A percentile compares a stretch with the other conserved stretches of the same genome.
Conservation (phyloP, 2,797 vertebrate genomes). For the Numenius phaeopus region DNA sequence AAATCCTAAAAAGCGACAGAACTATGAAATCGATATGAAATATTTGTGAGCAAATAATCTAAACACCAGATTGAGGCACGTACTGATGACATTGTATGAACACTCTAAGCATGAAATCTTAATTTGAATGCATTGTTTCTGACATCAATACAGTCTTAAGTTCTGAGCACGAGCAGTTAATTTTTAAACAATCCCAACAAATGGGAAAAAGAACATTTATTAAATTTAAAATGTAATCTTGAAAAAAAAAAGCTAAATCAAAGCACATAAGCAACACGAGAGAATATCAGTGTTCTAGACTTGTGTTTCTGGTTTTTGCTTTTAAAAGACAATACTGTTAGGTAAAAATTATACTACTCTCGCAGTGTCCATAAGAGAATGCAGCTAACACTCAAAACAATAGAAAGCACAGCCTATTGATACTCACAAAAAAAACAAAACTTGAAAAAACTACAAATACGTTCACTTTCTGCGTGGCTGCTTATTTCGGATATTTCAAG, state of each 20-base stretch:
- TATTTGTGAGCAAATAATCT: neutral
- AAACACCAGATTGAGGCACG: neutral
- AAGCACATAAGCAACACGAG: neutral
- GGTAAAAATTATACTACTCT: neutral
- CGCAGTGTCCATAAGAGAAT: neutral
- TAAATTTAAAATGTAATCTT: neutral
- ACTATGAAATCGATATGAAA: neutral
- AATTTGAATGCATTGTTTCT: neutral
- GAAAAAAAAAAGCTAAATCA: neutral
- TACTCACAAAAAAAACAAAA: neutral
- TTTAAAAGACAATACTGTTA: neutral
- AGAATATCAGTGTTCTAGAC: neutral
- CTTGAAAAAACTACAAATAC: neutral
- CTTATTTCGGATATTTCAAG: neutral
- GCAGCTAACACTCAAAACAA: neutral
- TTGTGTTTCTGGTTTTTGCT: neutral
- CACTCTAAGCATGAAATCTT: neutral
- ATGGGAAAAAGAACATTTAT: neutral
- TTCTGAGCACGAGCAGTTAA: neutral
- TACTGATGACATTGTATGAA: neutral
- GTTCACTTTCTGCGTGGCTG: neutral
- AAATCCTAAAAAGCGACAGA: neutral
- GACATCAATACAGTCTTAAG: neutral
- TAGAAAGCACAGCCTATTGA: neutral
- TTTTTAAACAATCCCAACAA: neutral